Base-by-base conservation (phyloP, 2,888 invertebrate species). In the Emmelina monodactyla region DNA sequence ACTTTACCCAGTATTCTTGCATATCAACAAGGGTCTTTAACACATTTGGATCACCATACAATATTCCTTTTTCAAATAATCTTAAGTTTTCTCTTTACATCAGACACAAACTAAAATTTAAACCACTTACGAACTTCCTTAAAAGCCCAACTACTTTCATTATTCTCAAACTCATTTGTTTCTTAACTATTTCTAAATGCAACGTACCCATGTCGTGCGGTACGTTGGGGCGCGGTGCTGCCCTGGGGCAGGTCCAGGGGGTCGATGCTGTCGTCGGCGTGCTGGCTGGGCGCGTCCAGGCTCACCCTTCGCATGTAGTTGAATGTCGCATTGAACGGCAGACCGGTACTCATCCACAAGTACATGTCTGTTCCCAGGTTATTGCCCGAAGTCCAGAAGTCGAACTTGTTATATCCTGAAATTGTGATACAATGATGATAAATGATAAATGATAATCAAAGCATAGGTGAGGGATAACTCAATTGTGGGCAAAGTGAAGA, bases 351-450 rank as follows among this genome's bases (percentile, higher is more conserved):
- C 92, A 92, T 91, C 92, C 92, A 93, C 39, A 92, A 76, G 67
- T 89, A 88, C 89, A 91, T 92, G 55, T 91, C 89, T 11, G 92
- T 91, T 22, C 92, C 92, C 38, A 93, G 78, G 50, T 89, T 88
- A 69, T 93, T 93, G 41, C 92, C 92, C 38, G 92, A 92, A 53
- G 92, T 92, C 92, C 92, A 93, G 68, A 91, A 92, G 61, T 92
- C 91, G 53, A 88, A 89, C 58, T 89, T 89, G 47, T 87, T 88
- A 64, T 90, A 91, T 3, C 85, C 85, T 85, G 63, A 14, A 61
- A 60, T 39, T 4, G 12, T 6, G 9, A 19, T 9, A 19, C 5
- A n/a, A n/a, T n/a, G n/a, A n/a, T n/a, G n/a, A n/a, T n/a, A n/a
- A n/a, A 22, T 5, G 22, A 28, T 11, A 10, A 28, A 12, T 28